Base-by-base conservation (phyloP, 2,797 vertebrate species). In the Mergus octosetaceus region DNA sequence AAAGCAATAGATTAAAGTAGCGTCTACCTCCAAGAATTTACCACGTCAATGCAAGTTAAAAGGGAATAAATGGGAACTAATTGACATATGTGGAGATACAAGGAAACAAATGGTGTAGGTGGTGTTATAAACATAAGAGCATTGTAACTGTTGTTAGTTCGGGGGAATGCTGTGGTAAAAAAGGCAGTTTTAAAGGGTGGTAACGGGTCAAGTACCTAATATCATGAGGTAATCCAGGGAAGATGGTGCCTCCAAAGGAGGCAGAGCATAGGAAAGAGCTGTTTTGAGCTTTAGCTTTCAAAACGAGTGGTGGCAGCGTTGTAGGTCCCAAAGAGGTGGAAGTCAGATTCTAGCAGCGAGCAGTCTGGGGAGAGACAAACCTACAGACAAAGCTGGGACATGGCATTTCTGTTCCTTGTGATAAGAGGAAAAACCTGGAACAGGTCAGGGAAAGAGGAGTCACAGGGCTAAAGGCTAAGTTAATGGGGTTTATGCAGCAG, bases 291-390 rank as follows among this genome's bases (percentile, higher is more conserved):
- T 28, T 72, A 4, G 18, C 17, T 86, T 81, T 32, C 11, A 45
- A 53, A 90, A 28, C 6, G 6, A 25, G 66, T 9, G 20, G 18
- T 14, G 47, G 25, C 27, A 88, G 14, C 11, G n/a, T 41, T 60
- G 6, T 71, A 54, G 68, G 7, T 62, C 30, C 38, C 25, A 32
- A 53, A 43, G 62, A 53, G 7, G 15, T 1, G 43, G 27, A 47
- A 83, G 25, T 87, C 68, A 72, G 32, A 68, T 74, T 81, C 20
- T 47, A 72, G 34, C 66, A 70, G 10, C 32, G 25, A 54, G 7
- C 3, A 4, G 9, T 64, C 36, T 2, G 2, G 7, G 30, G 9
- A 77, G 53, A 72, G 81, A 28, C 1, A 2, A 7, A 2, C 72
- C 54, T 75, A 6, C 57, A 45, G 70, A 22, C 22, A 8, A 32